Evolutionary conservation across 2,113 vertebrate species (phyloP).

Genomic region (Brienomyrus brachyistius): DNA sequence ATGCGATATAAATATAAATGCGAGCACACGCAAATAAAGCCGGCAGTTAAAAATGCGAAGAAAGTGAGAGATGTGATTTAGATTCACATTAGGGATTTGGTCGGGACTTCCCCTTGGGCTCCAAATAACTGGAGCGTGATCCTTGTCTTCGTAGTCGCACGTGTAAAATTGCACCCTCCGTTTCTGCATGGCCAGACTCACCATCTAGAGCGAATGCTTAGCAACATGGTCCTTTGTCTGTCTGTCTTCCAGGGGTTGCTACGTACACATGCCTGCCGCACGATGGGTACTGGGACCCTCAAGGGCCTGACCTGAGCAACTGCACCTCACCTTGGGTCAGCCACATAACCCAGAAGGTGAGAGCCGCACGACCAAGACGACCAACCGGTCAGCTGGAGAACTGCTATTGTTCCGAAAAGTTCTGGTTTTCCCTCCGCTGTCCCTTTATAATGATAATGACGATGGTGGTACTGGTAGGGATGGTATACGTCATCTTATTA

Average conservation of each 20-base stretch:
- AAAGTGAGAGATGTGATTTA: not conserved
- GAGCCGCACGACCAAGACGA: not conserved
- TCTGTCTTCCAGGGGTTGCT: conserved; percentile 73
- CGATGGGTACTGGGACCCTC: conserved; percentile 82
- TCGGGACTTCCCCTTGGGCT: conserved; percentile 1
- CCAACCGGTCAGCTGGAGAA: not conserved
- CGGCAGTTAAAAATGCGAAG: not conserved
- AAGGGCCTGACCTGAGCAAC: conserved; percentile 96
- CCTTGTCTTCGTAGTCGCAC: not conserved
- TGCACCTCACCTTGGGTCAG: conserved; percentile 97
- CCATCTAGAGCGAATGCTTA: conserved; percentile 5
- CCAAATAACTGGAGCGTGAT: conserved; percentile 24
- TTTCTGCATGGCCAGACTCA: not conserved
- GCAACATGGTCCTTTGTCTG: not conserved
- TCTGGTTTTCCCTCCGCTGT: not conserved
- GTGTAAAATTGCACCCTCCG: conserved; percentile 14
- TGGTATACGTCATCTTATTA: not conserved
- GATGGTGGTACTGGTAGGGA: not conserved
- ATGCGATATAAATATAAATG: not conserved
- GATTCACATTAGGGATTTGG: not conserved
- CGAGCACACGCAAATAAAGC: not conserved
- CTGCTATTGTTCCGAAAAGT: not conserved
- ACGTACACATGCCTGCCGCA: conserved; percentile 79
- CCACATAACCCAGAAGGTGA: conserved; percentile 96
- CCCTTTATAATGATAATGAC: not conserved